phyloP scores from a whole-genome alignment of 2,113 vertebrate genomes.

The Nycticebus coucang region DNA sequence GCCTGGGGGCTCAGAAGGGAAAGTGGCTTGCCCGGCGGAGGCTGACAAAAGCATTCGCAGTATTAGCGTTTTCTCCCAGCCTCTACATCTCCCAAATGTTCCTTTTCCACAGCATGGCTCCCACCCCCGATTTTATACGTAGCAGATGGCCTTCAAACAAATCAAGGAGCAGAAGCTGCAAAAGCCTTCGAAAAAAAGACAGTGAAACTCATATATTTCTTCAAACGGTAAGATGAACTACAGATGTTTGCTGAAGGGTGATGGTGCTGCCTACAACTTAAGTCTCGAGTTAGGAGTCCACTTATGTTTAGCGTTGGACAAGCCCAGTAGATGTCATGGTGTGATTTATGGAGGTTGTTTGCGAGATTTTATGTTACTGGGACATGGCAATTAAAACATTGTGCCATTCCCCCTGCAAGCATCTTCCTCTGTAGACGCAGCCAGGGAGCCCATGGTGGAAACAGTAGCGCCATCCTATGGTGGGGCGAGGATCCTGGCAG shows the following conservation, averaged over 20 bases:
- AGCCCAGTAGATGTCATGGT: conserved; percentile 83
- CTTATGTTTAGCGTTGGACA: conserved; percentile 86
- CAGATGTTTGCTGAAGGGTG: conserved; percentile 93
- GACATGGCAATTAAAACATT: conserved; percentile 74
- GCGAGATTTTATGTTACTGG: conserved; percentile 83
- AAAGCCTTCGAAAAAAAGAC: conserved; percentile 82
- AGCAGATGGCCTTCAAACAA: conserved; percentile 93
- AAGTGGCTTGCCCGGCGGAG: background rate
- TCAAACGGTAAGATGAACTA: conserved; percentile 92
- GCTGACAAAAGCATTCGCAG: conserved; percentile 71
- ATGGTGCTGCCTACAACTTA: conserved; percentile 87
- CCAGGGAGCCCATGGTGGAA: conserved; percentile 20
- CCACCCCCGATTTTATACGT: conserved; percentile 87
- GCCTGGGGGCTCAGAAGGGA: background rate
- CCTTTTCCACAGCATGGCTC: conserved; percentile 53
- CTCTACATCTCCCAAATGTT: conserved; percentile 84
- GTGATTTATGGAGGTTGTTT: conserved; percentile 85
- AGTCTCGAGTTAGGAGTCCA: conserved; percentile 86
- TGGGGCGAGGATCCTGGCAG: conserved; percentile 58
- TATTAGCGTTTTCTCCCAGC: conserved; percentile 82
- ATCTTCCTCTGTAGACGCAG: conserved; percentile 4
- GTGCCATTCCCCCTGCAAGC: background rate
- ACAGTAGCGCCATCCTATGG: background rate
- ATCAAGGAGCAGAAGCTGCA: conserved; percentile 89
- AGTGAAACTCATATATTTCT: conserved; percentile 91